These are phyloP conservation scores for Micrasema longulum DNA, from an alignment of 1,140 invertebrate species.

Conservation along the genomic window DNA sequence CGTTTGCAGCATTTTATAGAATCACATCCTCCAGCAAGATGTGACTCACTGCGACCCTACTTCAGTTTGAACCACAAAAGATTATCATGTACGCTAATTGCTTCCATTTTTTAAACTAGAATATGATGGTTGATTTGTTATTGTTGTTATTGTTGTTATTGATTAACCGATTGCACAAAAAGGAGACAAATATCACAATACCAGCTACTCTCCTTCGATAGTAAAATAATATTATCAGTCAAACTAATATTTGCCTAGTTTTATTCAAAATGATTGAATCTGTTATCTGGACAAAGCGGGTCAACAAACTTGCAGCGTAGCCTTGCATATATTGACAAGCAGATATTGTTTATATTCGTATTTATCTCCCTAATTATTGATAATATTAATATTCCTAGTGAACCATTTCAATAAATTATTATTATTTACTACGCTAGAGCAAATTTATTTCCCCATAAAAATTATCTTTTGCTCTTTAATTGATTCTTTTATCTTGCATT, in stretches of 20 bases:
- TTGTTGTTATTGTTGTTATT: too few relatives aligned
- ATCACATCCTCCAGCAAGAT: too few relatives aligned
- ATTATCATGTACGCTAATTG: too few relatives aligned
- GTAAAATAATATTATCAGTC: background rate
- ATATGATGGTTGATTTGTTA: too few relatives aligned
- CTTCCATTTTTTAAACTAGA: too few relatives aligned
- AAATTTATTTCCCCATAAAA: background rate
- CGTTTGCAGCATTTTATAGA: too few relatives aligned
- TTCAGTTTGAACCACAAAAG: too few relatives aligned
- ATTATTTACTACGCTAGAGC: background rate
- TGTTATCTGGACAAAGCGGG: background rate
- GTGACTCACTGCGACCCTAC: too few relatives aligned
- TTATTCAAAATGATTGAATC: background rate
- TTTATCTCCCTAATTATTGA: conserved; percentile 6
- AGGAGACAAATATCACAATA: too few relatives aligned
- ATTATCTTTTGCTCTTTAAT: too few relatives aligned
- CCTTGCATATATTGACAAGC: conserved; percentile 20
- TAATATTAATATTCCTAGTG: background rate
- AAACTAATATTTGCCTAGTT: background rate
- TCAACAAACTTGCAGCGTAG: conserved; percentile 7
- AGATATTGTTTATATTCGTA: conserved; percentile 11
- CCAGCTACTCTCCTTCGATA: background rate
- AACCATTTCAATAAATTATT: background rate
- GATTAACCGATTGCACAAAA: too few relatives aligned
- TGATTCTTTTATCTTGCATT: too few relatives aligned